A percentile compares a stretch with the other conserved stretches of the same genome.
Evolutionary conservation across 2,888 invertebrate genomes (phyloP).

Genomic region (Chymomyza fuscimana): DNA sequence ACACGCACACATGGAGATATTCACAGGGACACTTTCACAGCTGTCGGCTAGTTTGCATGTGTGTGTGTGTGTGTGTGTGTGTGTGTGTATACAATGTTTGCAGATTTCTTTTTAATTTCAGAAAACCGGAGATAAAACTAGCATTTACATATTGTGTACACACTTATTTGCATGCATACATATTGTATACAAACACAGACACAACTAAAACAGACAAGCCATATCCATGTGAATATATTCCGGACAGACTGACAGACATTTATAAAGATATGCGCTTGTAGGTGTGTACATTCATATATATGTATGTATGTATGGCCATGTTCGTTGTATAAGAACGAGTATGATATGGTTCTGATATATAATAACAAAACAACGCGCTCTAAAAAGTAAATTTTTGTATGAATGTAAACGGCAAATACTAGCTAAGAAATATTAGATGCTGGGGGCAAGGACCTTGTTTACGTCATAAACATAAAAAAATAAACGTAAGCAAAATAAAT

Average conservation of each 20-base stretch:
- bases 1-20: neutral
- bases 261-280: neutral
- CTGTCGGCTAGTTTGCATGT: neutral
- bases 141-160: slow-evolving; percentile 5
- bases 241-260: neutral
- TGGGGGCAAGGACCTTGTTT: slow-evolving; percentile 39
- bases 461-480: slow-evolving; percentile 47
- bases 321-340: neutral
- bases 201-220: slow-evolving; percentile 20
- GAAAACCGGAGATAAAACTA: slow-evolving; percentile 10
- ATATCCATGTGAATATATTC: slow-evolving; percentile 4
- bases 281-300: slow-evolving; percentile 1
- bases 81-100: neutral
- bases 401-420: slow-evolving; percentile 23
- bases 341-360: slow-evolving; percentile 17
- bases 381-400: slow-evolving; percentile 26
- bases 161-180: slow-evolving; percentile 37
- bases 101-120: slow-evolving; percentile 20
- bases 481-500: slow-evolving; percentile 65
- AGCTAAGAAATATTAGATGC: slow-evolving; percentile 17
- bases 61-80: neutral
- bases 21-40: neutral
- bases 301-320: neutral
- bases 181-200: slow-evolving; percentile 7
- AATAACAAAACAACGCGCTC: slow-evolving; percentile 27